Evolutionary conservation across 1,140 invertebrate genomes (phyloP).

Genomic region (Sycobia sp.): DNA sequence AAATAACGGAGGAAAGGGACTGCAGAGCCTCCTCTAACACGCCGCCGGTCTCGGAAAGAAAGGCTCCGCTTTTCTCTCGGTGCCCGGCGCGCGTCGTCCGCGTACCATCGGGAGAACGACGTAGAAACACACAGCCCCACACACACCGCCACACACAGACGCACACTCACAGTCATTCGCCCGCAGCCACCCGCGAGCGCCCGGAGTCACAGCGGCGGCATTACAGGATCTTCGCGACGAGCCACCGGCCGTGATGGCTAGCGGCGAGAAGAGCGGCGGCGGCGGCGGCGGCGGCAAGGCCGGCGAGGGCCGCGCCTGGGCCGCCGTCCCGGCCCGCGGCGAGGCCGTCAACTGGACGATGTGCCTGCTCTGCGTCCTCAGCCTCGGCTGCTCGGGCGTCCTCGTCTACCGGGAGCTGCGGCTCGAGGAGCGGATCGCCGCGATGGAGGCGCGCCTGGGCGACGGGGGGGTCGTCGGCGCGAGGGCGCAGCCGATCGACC

Average conservation of each 20-base stretch:
- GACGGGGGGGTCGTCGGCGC: no score
- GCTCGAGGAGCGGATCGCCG: slow-evolving; percentile 52
- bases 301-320: no score
- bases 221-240: no score
- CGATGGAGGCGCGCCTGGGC: no score
- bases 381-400: slow-evolving; percentile 49
- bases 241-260: slow-evolving; percentile 11
- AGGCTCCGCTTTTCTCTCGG: no score
- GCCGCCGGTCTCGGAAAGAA: no score
- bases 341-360: slow-evolving; percentile 46
- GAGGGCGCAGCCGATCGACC: slow-evolving; percentile 14
- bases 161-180: background rate
- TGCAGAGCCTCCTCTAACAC: no score
- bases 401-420: slow-evolving; percentile 51
- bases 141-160: background rate
- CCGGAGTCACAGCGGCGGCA: background rate
- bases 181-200: background rate
- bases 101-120: background rate
- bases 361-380: slow-evolving; percentile 53
- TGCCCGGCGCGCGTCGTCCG: no score
- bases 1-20: no score
- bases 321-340: background rate
- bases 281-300: slow-evolving; percentile 36
- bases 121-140: no score
- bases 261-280: slow-evolving; percentile 20